Conservation (phyloP, 2,888 invertebrate genomes). For the Thyatira batis region DNA sequence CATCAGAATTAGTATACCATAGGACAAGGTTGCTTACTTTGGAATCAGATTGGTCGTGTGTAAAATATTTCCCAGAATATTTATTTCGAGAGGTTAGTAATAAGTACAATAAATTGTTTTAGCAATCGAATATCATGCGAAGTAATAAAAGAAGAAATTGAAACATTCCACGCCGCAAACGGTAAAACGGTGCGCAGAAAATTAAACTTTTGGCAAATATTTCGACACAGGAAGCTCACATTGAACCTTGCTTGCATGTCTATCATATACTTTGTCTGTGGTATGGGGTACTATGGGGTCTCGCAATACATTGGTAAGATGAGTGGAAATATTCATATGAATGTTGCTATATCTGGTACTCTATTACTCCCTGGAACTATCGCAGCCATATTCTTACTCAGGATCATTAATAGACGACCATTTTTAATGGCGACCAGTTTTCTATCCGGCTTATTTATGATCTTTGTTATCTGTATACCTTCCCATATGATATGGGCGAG, state of each 20-base stretch:
- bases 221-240: conserved; percentile 75
- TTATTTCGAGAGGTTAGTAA: too few relatives aligned
- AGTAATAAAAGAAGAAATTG: conserved; percentile 48
- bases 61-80: too few relatives aligned
- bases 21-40: too few relatives aligned
- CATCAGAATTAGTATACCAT: too few relatives aligned
- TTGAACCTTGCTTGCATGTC: conserved; percentile 85
- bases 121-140: conserved; percentile 45
- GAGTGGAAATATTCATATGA: conserved; percentile 88
- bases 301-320: conserved; percentile 89
- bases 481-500: conserved; percentile 60
- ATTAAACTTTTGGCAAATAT: conserved; percentile 59
- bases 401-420: conserved; percentile 82
- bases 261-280: conserved; percentile 89
- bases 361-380: conserved; percentile 85
- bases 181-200: conserved; percentile 19
- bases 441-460: conserved; percentile 57
- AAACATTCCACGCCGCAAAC: conserved; percentile 35
- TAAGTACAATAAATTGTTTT: conserved; percentile 24
- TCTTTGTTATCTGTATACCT: conserved; percentile 49
- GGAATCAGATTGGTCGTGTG: too few relatives aligned
- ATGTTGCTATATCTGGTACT: conserved; percentile 88
- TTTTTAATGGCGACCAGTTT: conserved; percentile 83
- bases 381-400: conserved; percentile 80
- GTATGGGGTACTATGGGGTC: conserved; percentile 92